Evolutionary conservation across 2,797 vertebrate species (phyloP).

Genomic region (Gymnodraco acuticeps): DNA sequence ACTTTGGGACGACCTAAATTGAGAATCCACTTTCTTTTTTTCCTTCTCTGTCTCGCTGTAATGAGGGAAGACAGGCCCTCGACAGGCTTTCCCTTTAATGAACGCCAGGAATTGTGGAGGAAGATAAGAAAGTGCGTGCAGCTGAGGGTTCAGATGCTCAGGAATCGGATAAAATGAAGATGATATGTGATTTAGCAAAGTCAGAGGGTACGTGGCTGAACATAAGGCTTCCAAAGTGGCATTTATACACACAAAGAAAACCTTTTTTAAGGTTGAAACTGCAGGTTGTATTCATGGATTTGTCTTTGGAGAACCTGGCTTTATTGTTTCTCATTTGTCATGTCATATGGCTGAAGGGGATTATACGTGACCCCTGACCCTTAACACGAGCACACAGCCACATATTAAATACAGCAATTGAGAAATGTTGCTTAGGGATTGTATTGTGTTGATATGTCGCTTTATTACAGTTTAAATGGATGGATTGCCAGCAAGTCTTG

Average conservation of each 20-base stretch:
- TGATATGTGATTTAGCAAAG: conserved; percentile 18
- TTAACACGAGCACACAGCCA: neutral
- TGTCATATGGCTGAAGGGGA: conserved; percentile 33
- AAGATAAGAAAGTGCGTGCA: conserved; percentile 41
- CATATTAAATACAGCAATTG: conserved; percentile 1
- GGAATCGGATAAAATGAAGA: conserved; percentile 1
- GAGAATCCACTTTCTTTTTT: conserved; percentile 20
- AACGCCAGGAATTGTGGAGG: conserved; percentile 38
- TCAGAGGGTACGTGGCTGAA: neutral
- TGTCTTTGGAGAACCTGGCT: conserved; percentile 14
- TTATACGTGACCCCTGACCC: conserved; percentile 29
- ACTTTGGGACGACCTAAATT: conserved; percentile 46
- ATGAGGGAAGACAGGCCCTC: conserved; percentile 61
- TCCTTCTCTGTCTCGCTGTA: conserved; percentile 54
- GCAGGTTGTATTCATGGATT: conserved; percentile 5
- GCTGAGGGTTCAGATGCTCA: conserved; percentile 7
- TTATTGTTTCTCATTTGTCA: conserved; percentile 32
- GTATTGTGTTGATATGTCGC: neutral
- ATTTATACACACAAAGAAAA: conserved; percentile 16
- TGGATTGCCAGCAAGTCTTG: neutral
- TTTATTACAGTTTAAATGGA: neutral
- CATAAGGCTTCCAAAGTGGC: neutral
- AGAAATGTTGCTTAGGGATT: neutral
- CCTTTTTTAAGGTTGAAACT: conserved; percentile 7
- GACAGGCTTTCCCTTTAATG: conserved; percentile 47